Percentiles rank a stretch among this genome's conserved stretches.
These are phyloP conservation scores for Montipora efflorescens DNA, from an alignment of 64 coral and sea anemone species.

Conservation along the genomic window DNA sequence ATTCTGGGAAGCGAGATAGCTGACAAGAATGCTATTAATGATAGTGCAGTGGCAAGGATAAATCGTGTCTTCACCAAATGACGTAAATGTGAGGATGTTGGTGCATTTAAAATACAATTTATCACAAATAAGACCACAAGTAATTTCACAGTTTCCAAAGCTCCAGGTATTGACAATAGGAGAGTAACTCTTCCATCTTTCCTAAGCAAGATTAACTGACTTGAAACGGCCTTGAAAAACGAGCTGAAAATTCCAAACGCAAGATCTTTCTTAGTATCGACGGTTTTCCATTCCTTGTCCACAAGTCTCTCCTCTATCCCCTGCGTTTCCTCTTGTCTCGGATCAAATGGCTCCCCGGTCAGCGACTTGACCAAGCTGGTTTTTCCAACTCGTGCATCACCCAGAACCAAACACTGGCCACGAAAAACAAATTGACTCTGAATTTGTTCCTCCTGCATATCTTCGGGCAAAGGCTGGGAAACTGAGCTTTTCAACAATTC, in stretches of 20 bases:
- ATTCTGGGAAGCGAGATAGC: no score
- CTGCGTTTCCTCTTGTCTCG: constrained; percentile 14
- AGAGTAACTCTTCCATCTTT: background rate
- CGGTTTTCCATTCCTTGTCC: constrained; percentile 26
- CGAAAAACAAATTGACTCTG: constrained; percentile 44
- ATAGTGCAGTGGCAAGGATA: no score
- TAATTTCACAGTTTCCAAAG: no score
- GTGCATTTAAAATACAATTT: no score
- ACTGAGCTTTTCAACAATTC: background rate
- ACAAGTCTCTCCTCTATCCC: constrained; percentile 63
- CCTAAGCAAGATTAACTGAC: background rate
- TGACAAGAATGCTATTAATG: no score
- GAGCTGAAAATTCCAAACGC: constrained; percentile 55
- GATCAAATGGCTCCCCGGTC: constrained; percentile 56
- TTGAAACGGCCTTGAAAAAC: background rate
- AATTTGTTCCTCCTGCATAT: background rate
- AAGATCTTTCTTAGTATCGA: background rate
- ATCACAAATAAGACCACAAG: no score
- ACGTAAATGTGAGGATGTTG: no score
- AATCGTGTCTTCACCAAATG: no score
- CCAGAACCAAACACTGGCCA: constrained; percentile 62
- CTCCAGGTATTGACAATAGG: no score
- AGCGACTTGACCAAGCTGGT: constrained; percentile 61
- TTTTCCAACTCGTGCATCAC: constrained; percentile 59
- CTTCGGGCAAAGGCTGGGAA: background rate